These are phyloP conservation scores for Eleutherodactylus coqui DNA, from an alignment of 2,797 vertebrate genomes.

Conservation along the genomic window DNA sequence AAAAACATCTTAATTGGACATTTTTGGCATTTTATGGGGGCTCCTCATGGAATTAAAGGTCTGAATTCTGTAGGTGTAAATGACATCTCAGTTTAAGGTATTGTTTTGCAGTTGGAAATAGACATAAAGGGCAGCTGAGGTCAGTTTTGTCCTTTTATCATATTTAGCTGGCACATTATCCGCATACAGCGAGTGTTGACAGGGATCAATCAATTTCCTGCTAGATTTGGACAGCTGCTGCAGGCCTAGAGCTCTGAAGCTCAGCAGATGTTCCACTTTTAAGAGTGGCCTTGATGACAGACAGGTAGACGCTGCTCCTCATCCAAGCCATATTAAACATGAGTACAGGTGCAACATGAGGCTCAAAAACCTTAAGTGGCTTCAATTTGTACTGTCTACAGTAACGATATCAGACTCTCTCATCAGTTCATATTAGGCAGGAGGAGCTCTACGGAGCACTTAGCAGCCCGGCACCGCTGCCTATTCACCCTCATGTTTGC, in stretches of 20 bases:
- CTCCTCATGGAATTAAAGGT: neutral
- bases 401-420: slow-evolving; percentile 74
- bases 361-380: slow-evolving; percentile 70
- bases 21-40: neutral
- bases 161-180: slow-evolving; percentile 80
- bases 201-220: slow-evolving; percentile 83
- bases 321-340: slow-evolving; percentile 76
- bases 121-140: slow-evolving; percentile 64
- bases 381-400: slow-evolving; percentile 60
- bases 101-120: slow-evolving; percentile 47
- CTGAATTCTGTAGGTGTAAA: neutral
- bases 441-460: slow-evolving; percentile 69
- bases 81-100: slow-evolving; percentile 19
- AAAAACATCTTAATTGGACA: neutral
- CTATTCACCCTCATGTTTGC: slow-evolving; percentile 61
- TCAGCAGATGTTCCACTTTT: slow-evolving; percentile 79
- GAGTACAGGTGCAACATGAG: slow-evolving; percentile 73
- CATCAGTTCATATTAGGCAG: slow-evolving; percentile 74
- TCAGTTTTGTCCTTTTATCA: slow-evolving; percentile 78
- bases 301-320: slow-evolving; percentile 83
- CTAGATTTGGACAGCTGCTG: slow-evolving; percentile 86
- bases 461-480: slow-evolving; percentile 59
- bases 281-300: slow-evolving; percentile 84
- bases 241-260: slow-evolving; percentile 75
- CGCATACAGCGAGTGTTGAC: slow-evolving; percentile 84